Conservation (phyloP, 1,140 invertebrate species). For the Papilio xuthus region DNA sequence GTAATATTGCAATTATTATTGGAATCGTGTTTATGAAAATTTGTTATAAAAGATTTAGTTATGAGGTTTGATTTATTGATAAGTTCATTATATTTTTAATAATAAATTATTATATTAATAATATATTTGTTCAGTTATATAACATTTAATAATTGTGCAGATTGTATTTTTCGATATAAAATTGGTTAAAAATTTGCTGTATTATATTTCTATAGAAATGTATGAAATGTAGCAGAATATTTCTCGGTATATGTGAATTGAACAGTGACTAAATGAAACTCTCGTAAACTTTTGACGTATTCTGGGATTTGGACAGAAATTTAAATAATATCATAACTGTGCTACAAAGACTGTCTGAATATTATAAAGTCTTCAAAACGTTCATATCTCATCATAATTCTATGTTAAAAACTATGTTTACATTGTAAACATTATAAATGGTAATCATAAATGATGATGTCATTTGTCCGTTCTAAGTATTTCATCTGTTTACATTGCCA, state of each 20-base stretch:
- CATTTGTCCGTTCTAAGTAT: constrained; percentile 33
- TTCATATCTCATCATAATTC: neutral
- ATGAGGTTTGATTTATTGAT: too few species aligned
- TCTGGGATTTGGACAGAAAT: neutral
- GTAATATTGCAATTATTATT: neutral
- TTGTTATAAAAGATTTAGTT: neutral
- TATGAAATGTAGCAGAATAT: neutral
- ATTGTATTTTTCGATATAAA: neutral
- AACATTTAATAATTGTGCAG: too few species aligned
- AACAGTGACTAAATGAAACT: neutral
- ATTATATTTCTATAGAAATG: neutral
- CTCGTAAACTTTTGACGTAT: neutral
- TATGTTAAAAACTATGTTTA: neutral
- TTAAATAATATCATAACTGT: neutral
- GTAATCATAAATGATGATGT: constrained; percentile 36
- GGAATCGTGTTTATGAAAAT: neutral
- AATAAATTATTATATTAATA: too few species aligned
- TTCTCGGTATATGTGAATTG: neutral
- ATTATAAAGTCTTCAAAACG: neutral
- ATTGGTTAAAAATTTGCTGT: neutral
- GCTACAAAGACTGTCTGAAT: neutral
- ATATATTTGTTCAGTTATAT: too few species aligned
- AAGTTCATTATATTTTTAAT: too few species aligned
- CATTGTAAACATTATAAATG: neutral
- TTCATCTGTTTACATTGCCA: constrained; percentile 40